A percentile compares a stretch with the other conserved stretches of the same genome.
phyloP scores from a whole-genome alignment of 30 jellyfish, hydroid and myxozoan species.

The Haliclystus octoradiatus region DNA sequence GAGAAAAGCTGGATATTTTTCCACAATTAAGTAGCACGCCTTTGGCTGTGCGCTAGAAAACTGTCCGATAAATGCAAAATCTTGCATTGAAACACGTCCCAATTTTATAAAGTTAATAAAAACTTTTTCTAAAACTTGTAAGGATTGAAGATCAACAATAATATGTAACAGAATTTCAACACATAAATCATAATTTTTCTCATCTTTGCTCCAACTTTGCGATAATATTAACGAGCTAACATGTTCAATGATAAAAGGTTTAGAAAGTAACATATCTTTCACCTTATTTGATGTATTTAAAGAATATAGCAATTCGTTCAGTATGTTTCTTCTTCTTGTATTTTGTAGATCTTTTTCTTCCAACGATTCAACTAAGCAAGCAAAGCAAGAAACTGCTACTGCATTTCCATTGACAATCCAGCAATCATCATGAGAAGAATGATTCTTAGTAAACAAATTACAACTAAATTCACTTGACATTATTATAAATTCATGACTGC shows the following conservation, averaged over 20 bases:
- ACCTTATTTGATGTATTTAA: not conserved
- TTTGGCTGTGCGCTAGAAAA: not conserved
- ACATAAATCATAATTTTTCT: not conserved
- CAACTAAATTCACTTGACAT: not conserved
- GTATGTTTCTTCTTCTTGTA: not conserved
- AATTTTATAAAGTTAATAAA: no score
- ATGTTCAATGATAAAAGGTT: not conserved
- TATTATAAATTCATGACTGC: no score
- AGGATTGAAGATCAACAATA: not conserved
- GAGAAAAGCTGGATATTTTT: not conserved
- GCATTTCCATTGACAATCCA: not conserved
- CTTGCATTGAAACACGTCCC: not conserved
- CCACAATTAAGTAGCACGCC: not conserved
- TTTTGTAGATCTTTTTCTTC: not conserved
- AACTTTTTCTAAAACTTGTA: not conserved
- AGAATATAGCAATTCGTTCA: not conserved
- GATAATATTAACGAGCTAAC: not conserved
- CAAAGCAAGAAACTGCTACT: not conserved
- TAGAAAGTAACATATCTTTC: not conserved
- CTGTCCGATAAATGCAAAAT: not conserved
- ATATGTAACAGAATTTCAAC: not conserved
- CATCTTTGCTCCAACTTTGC: not conserved
- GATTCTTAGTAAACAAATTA: not conserved
- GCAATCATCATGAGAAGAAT: not conserved
- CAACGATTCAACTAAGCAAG: not conserved